phyloP scores from a whole-genome alignment of 1,140 invertebrate genomes.

The Caerostris darwini region DNA sequence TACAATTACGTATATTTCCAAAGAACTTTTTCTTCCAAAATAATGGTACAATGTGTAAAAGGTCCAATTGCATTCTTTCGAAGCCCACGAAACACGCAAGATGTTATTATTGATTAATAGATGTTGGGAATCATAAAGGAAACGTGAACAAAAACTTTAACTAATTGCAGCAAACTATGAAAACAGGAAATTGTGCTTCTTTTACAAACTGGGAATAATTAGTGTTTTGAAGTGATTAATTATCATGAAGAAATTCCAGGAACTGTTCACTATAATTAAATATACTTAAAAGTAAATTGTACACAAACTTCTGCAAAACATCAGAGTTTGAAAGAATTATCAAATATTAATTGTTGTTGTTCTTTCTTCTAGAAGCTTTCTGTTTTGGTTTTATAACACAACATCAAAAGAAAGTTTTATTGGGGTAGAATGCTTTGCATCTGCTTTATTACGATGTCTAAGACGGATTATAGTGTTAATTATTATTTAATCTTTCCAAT shows the following conservation, averaged over 20 bases:
- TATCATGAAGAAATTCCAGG: not conserved
- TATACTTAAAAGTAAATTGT: not conserved
- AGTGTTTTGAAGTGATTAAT: slow-evolving; percentile 36
- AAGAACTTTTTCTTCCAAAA: too few species aligned
- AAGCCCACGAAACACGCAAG: not conserved
- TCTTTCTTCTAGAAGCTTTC: not conserved
- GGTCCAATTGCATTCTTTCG: too few species aligned
- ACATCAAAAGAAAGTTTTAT: too few species aligned
- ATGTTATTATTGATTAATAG: not conserved
- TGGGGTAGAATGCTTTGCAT: too few species aligned
- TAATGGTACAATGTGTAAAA: too few species aligned
- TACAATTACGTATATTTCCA: too few species aligned
- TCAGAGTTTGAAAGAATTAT: not conserved
- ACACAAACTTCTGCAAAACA: not conserved
- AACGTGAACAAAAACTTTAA: slow-evolving; percentile 17
- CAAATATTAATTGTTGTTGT: not conserved
- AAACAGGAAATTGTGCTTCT: not conserved
- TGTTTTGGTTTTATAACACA: too few species aligned
- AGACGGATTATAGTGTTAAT: too few species aligned
- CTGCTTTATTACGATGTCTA: too few species aligned
- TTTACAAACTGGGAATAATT: slow-evolving; percentile 23
- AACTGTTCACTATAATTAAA: not conserved
- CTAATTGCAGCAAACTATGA: not conserved
- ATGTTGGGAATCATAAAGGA: not conserved
- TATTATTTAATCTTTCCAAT: too few species aligned